Percentiles rank a stretch among this genome's conserved stretches.
These are phyloP conservation scores for Phlogophora meticulosa DNA, from an alignment of 2,888 invertebrate genomes.

Conservation along the genomic window DNA sequence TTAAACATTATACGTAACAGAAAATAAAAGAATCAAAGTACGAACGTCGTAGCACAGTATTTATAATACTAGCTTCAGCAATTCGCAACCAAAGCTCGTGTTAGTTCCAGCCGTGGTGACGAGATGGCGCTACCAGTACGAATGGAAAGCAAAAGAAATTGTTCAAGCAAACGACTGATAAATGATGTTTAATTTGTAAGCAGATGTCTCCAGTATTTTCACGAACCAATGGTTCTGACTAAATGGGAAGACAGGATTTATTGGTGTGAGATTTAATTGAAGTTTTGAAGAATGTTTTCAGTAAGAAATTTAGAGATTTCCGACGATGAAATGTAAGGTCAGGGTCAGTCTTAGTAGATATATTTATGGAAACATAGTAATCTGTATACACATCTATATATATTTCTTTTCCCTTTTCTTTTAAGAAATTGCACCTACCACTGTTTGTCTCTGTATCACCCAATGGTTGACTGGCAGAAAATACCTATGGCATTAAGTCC, in stretches of 20 bases:
- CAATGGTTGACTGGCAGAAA: too few species aligned
- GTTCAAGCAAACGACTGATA: constrained; percentile 9
- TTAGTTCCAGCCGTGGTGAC: constrained; percentile 29
- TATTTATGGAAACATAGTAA: too few species aligned
- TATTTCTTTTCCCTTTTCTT: too few species aligned
- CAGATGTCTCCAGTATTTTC: constrained; percentile 44
- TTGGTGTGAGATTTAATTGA: not conserved
- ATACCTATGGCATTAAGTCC: too few species aligned
- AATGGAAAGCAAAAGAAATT: not conserved
- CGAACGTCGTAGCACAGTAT: not conserved
- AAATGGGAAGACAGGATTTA: constrained; percentile 19
- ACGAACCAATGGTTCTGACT: constrained; percentile 10
- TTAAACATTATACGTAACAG: not conserved
- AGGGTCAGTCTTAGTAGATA: too few species aligned
- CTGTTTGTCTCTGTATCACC: too few species aligned
- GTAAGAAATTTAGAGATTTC: not conserved
- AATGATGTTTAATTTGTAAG: constrained; percentile 38
- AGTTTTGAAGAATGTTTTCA: not conserved
- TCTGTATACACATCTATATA: too few species aligned
- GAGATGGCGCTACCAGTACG: constrained; percentile 50
- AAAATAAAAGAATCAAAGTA: not conserved
- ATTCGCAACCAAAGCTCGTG: constrained; percentile 14
- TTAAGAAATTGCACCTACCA: too few species aligned
- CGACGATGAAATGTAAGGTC: too few species aligned
- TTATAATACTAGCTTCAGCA: not conserved